Evolutionary conservation across 2,888 invertebrate species (phyloP).

Genomic region (Leptopilina syphax): DNA sequence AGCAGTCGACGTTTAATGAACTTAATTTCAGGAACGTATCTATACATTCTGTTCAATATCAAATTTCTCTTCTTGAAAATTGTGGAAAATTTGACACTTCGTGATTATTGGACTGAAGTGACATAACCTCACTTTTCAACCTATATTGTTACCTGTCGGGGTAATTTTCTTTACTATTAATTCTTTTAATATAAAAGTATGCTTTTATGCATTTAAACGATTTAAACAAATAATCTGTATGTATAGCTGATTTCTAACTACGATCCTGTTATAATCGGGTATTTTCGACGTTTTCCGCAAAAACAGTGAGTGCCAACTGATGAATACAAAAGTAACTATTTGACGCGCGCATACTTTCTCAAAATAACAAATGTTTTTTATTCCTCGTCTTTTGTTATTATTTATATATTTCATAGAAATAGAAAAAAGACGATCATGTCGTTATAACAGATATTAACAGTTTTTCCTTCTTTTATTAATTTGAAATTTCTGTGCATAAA

Average conservation of each 20-base stretch:
- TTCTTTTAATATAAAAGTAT: neutral
- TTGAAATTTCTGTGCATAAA: neutral
- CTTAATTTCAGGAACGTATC: constrained; percentile 20
- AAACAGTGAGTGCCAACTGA: neutral
- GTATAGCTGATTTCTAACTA: neutral
- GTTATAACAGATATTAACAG: neutral
- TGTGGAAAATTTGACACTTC: neutral
- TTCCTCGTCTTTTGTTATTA: constrained; percentile 15
- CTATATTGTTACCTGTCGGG: no score
- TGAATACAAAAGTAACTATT: constrained; percentile 6
- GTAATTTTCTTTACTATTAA: neutral
- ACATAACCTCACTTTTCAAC: neutral
- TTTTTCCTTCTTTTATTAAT: neutral
- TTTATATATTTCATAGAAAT: neutral
- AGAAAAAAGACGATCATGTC: neutral
- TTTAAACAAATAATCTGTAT: neutral
- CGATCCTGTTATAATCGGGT: constrained; percentile 6
- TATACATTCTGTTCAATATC: neutral
- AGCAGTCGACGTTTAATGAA: constrained; percentile 35
- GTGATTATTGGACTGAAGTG: neutral
- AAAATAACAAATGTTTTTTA: neutral
- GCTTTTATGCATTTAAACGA: neutral
- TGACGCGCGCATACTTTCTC: neutral
- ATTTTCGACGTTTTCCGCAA: neutral
- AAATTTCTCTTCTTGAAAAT: neutral